Conservation (phyloP, 2,113 vertebrate genomes). For the Parus major region DNA sequence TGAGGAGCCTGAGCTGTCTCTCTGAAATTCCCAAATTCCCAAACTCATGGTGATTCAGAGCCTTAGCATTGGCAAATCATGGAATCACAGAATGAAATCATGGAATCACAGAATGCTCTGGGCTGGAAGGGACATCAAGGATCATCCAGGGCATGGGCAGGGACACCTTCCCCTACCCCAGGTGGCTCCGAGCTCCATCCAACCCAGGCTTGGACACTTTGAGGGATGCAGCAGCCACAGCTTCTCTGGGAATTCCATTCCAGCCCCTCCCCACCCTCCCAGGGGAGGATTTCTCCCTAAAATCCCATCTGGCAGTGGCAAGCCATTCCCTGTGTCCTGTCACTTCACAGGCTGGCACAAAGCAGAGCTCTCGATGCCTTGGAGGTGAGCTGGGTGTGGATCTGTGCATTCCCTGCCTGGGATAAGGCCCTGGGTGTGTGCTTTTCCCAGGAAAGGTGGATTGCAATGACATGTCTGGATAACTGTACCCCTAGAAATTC, state of each 20-base stretch:
- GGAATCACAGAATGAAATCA: neutral
- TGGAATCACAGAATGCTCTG: neutral
- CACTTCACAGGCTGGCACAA: fast-evolving
- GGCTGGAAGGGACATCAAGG: neutral
- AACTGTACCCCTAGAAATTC: neutral
- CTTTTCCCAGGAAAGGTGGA: neutral
- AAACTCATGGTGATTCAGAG: neutral
- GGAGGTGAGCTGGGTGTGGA: neutral
- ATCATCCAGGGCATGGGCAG: neutral
- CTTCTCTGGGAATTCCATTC: neutral
- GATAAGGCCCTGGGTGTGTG: neutral
- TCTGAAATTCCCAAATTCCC: neutral
- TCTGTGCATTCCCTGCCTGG: fast-evolving
- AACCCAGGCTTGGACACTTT: neutral
- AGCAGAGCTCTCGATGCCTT: neutral
- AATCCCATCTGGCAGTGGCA: neutral
- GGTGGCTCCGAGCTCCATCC: neutral
- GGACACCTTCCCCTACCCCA: neutral
- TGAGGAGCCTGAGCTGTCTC: neutral
- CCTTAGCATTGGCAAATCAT: neutral
- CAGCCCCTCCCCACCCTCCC: neutral
- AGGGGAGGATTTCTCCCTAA: neutral
- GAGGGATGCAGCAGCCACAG: neutral
- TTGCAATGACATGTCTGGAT: neutral
- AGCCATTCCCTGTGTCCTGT: neutral